Conservation (phyloP, 2,888 invertebrate genomes). For the Coleophora flavipennella region DNA sequence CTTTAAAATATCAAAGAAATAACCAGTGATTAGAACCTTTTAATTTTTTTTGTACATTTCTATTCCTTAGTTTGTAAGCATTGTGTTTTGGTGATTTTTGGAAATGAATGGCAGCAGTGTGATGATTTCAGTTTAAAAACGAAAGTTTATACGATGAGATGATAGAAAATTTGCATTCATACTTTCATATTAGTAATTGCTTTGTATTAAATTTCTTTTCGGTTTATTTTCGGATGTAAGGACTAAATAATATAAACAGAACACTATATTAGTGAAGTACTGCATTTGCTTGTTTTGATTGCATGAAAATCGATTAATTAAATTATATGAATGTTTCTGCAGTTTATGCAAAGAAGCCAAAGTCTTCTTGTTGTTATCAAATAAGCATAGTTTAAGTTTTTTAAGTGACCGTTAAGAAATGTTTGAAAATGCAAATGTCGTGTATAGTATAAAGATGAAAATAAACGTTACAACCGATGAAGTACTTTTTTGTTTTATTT, state of each 20-base stretch:
- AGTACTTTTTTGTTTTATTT: slow-evolving; percentile 20
- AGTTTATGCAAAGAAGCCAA: slow-evolving; percentile 46
- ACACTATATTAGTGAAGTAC: slow-evolving; percentile 2
- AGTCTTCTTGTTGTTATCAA: slow-evolving; percentile 55
- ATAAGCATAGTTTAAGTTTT: slow-evolving; percentile 42
- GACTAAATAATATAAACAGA: no score
- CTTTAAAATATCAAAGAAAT: no score
- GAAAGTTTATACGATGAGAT: background rate
- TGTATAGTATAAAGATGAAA: slow-evolving; percentile 46
- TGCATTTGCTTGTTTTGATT: slow-evolving; percentile 15
- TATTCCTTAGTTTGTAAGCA: slow-evolving; percentile 11
- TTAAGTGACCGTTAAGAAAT: slow-evolving; percentile 32
- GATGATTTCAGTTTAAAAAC: background rate
- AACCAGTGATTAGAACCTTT: slow-evolving; percentile 7
- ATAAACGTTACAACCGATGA: slow-evolving; percentile 37
- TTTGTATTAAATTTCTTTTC: no score
- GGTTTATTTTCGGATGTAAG: no score
- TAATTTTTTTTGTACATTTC: slow-evolving; percentile 5
- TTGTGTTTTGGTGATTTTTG: slow-evolving; percentile 6
- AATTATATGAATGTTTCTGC: slow-evolving; percentile 24
- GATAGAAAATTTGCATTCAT: no score
- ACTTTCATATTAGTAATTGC: no score
- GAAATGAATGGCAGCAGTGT: slow-evolving; percentile 4
- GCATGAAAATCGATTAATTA: slow-evolving; percentile 15
- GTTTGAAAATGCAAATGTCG: slow-evolving; percentile 35